A percentile compares a stretch with the other conserved stretches of the same genome.
These are phyloP conservation scores for Alexandromys oeconomus DNA, from an alignment of 2,797 vertebrate species.

Conservation along the genomic window DNA sequence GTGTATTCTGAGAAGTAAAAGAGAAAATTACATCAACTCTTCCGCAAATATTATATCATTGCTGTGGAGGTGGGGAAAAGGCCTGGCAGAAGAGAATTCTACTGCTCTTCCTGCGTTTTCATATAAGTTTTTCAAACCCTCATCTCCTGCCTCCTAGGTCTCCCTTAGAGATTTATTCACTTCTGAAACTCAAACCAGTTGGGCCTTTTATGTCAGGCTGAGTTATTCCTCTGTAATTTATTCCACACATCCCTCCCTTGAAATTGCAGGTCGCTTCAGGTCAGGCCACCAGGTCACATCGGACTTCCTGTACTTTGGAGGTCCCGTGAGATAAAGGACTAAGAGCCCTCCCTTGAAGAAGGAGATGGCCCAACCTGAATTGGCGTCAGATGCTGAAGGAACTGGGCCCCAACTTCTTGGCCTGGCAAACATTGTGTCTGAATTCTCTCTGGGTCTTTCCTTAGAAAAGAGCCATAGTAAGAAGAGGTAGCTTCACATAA, in stretches of 20 bases:
- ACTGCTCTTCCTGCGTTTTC: background rate
- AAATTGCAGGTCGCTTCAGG: background rate
- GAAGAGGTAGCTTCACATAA: background rate
- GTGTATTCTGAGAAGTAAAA: slow-evolving; percentile 28
- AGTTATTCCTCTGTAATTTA: background rate
- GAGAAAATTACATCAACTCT: slow-evolving; percentile 14
- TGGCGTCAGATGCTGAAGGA: background rate
- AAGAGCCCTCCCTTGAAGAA: rapidly evolving
- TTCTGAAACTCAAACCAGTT: slow-evolving; percentile 36
- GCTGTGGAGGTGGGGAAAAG: background rate
- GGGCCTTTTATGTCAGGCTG: background rate
- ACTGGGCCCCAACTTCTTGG: background rate
- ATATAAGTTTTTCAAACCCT: slow-evolving; percentile 19
- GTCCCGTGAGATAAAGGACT: background rate
- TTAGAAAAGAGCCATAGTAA: background rate
- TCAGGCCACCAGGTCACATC: background rate
- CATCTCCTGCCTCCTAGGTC: background rate
- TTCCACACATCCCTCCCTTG: background rate
- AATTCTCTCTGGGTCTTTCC: background rate
- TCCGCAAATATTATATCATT: background rate
- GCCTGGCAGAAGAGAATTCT: background rate
- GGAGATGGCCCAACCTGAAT: rapidly evolving
- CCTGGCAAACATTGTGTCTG: background rate
- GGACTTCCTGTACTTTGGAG: background rate
- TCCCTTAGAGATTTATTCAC: slow-evolving; percentile 8